phyloP scores from a whole-genome alignment of 2,888 invertebrate genomes.

The Pegoplata infirma region DNA sequence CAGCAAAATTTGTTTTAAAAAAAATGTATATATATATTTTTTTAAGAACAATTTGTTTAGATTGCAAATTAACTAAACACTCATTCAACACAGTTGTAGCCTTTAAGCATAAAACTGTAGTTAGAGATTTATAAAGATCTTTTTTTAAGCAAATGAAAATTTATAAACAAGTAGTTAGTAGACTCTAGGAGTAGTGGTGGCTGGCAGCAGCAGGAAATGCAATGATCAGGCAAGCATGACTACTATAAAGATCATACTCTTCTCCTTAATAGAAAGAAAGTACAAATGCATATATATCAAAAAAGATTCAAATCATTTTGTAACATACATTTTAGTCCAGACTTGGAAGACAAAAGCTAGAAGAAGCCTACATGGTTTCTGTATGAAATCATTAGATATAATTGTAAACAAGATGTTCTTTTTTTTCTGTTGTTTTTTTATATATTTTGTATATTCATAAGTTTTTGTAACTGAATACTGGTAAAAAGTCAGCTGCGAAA shows the following conservation, averaged over 20 bases:
- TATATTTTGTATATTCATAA: neutral
- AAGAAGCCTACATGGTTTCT: conserved; percentile 37
- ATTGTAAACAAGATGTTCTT: neutral
- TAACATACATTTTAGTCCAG: conserved; percentile 4
- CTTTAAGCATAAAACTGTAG: conserved; percentile 18
- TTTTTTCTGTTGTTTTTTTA: neutral
- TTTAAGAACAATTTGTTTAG: conserved; percentile 52
- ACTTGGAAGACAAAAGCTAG: conserved; percentile 32
- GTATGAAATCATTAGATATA: conserved; percentile 36
- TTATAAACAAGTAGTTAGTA: no score
- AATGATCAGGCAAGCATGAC: conserved; percentile 58
- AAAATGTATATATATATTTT: conserved; percentile 12
- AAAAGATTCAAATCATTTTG: conserved; percentile 28
- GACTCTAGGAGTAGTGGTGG: no score
- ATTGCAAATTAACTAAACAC: conserved; percentile 50
- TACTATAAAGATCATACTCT: conserved; percentile 21
- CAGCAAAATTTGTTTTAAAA: conserved; percentile 23
- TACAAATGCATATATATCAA: conserved; percentile 9
- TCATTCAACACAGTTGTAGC: conserved; percentile 14
- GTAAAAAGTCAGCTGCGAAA: conserved; percentile 47
- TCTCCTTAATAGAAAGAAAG: conserved; percentile 16
- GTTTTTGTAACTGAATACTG: conserved; percentile 48
- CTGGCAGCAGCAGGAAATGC: conserved; percentile 53
- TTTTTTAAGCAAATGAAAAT: no score
- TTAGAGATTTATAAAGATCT: conserved; percentile 14